Percentiles rank a stretch among this genome's conserved stretches.
Evolutionary conservation across 2,113 vertebrate species (phyloP).

Genomic region (Acrocephalus arundinaceus): DNA sequence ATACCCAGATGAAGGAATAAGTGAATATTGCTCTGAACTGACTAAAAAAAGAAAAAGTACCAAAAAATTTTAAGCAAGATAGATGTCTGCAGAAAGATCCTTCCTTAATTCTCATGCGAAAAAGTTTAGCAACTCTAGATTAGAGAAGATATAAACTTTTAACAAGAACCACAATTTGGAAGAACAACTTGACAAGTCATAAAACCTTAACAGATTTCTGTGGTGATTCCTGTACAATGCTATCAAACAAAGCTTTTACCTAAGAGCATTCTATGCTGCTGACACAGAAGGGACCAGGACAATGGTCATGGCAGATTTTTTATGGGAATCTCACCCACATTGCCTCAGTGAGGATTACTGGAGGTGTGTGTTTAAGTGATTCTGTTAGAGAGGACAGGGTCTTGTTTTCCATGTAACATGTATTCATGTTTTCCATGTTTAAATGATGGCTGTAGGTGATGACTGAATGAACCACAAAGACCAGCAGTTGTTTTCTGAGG

Average conservation of each 20-base stretch:
- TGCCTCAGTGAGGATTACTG: not conserved
- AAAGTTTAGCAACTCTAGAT: not conserved
- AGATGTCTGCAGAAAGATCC: not conserved
- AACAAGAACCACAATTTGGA: not conserved
- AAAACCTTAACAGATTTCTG: not conserved
- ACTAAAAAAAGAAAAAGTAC: not conserved
- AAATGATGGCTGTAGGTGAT: not conserved
- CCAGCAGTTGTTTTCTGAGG: not conserved
- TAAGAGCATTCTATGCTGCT: not conserved
- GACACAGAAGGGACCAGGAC: not conserved
- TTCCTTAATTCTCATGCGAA: not conserved
- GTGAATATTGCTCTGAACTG: not conserved
- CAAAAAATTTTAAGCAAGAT: not conserved
- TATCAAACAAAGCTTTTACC: not conserved
- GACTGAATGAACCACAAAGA: not conserved
- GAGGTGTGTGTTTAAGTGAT: not conserved
- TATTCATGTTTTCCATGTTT: not conserved
- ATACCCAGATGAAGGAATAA: not conserved
- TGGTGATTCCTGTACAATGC: not conserved
- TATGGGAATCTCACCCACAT: not conserved
- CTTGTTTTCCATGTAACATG: not conserved
- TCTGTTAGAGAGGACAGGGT: fast-evolving
- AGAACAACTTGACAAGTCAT: not conserved
- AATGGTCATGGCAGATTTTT: not conserved
- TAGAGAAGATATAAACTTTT: not conserved